These are phyloP conservation scores for Apotomis capreana DNA, from an alignment of 2,888 invertebrate species.

Conservation along the genomic window DNA sequence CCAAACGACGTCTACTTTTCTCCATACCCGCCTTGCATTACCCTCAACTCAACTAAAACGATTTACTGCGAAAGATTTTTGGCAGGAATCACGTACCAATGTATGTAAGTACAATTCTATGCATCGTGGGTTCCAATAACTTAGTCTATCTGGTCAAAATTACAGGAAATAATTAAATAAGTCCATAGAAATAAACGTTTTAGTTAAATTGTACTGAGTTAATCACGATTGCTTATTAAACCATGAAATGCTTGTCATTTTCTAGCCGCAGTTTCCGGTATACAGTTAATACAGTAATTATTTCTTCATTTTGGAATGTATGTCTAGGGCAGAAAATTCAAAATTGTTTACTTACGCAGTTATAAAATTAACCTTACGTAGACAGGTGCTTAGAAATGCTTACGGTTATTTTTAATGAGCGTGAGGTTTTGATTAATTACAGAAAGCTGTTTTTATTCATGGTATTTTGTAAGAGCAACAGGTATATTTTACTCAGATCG, in stretches of 20 bases:
- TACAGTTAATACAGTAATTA: background rate
- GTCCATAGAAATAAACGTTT: background rate
- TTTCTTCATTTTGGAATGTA: background rate
- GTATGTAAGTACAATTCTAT: too few relatives aligned
- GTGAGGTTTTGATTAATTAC: conserved; percentile 18
- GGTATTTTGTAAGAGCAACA: background rate
- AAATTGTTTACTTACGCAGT: background rate
- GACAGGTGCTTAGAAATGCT: conserved; percentile 25
- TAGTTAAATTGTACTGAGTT: background rate
- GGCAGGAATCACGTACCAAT: too few relatives aligned
- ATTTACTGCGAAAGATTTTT: too few relatives aligned
- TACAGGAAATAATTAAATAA: background rate
- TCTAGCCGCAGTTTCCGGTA: background rate
- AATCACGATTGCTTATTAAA: conserved; percentile 18
- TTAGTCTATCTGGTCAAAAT: too few relatives aligned
- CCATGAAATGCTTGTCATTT: conserved; percentile 11
- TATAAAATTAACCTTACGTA: background rate
- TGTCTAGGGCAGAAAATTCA: background rate
- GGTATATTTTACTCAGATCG: background rate
- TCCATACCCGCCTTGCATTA: too few relatives aligned
- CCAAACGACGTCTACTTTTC: too few relatives aligned
- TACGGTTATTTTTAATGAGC: conserved; percentile 32
- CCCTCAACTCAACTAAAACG: too few relatives aligned
- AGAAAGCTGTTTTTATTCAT: background rate
- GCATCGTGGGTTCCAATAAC: too few relatives aligned